Percentiles rank a stretch among this genome's conserved stretches.
Evolutionary conservation across 2,888 invertebrate species (phyloP).

Genomic region (Disparrhopalites patrizii): DNA sequence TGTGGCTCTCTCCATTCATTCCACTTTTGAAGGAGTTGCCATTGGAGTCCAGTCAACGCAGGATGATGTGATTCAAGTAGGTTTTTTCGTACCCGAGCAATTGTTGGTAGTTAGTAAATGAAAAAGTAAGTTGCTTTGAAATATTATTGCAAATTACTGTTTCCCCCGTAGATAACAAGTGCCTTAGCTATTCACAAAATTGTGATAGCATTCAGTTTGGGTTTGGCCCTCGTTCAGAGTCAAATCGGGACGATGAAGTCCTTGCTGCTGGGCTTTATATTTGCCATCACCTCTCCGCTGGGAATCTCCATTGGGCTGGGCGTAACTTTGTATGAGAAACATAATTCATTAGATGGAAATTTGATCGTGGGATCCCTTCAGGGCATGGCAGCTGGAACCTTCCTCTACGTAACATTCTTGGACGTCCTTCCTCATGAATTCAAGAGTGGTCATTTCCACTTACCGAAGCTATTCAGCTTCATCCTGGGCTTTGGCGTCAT

Average conservation of each 20-base stretch:
- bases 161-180: slow-evolving; percentile 39
- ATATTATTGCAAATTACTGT: background rate
- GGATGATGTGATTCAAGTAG: slow-evolving; percentile 44
- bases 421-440: slow-evolving; percentile 47
- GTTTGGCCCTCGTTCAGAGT: slow-evolving; percentile 42
- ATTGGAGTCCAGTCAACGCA: slow-evolving; percentile 45
- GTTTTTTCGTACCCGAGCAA: background rate
- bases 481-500: slow-evolving; percentile 45
- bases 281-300: slow-evolving; percentile 40
- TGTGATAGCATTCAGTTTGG: slow-evolving; percentile 45
- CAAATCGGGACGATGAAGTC: slow-evolving; percentile 37
- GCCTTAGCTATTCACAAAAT: slow-evolving; percentile 45
- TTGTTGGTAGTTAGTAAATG: background rate
- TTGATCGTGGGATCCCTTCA: slow-evolving; percentile 42
- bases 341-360: slow-evolving; percentile 32
- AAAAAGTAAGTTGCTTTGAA: background rate
- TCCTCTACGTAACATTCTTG: slow-evolving; percentile 45
- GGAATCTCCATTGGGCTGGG: slow-evolving; percentile 43
- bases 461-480: slow-evolving; percentile 44
- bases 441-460: slow-evolving; percentile 39
- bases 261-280: slow-evolving; percentile 32
- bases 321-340: slow-evolving; percentile 35
- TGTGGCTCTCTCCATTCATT: slow-evolving; percentile 42
- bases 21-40: slow-evolving; percentile 47
- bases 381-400: slow-evolving; percentile 48